Percentiles rank a stretch among this genome's conserved stretches.
Conservation (phyloP, 92 coral and sea anemone genomes). For the Virgularia gustaviana region DNA sequence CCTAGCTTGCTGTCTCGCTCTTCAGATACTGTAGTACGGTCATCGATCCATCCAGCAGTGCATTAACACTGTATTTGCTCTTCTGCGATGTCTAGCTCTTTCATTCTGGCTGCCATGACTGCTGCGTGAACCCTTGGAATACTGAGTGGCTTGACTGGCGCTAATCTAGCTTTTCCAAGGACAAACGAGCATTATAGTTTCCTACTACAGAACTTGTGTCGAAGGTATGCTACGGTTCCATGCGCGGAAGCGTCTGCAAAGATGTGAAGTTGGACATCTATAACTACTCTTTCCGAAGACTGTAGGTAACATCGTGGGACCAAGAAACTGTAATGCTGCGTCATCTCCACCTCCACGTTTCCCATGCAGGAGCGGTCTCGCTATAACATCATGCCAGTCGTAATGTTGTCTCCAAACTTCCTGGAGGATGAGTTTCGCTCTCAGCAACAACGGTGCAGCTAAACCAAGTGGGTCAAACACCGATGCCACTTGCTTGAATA, state of each 20-base stretch:
- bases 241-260: conserved; percentile 57
- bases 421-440: neutral
- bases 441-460: too few relatives aligned
- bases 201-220: conserved; percentile 22
- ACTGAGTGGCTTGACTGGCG: conserved; percentile 53
- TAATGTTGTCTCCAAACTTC: neutral
- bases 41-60: conserved; percentile 51
- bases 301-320: conserved; percentile 46
- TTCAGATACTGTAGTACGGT: conserved; percentile 28
- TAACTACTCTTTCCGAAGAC: neutral
- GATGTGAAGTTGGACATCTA: conserved; percentile 39
- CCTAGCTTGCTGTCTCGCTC: conserved; percentile 13
- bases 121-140: conserved; percentile 57
- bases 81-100: conserved; percentile 28
- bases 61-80: conserved; percentile 21
- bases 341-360: conserved; percentile 22
- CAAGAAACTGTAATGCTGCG: conserved; percentile 29
- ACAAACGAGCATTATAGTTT: conserved; percentile 37
- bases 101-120: conserved; percentile 46
- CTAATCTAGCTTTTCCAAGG: conserved; percentile 45
- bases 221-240: conserved; percentile 47
- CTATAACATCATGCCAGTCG: conserved; percentile 14
- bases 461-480: conserved; percentile 6
- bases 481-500: conserved; percentile 1
- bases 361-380: conserved; percentile 10